Evolutionary conservation across 1,140 invertebrate species (phyloP), one percentile per base, ranked within the genome.

Genomic region (Ceratosolen solmsi): DNA sequence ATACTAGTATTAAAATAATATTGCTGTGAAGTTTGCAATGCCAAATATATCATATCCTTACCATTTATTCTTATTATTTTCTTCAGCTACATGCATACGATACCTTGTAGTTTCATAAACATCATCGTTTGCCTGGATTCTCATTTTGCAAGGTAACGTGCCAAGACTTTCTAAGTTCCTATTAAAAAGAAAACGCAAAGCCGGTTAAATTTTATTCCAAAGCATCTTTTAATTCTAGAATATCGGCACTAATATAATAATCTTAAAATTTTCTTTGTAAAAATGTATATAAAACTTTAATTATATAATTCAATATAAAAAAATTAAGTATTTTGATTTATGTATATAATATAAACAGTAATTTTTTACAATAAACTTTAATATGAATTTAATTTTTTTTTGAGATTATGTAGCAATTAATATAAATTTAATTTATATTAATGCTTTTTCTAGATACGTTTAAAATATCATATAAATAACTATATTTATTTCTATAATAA

Each of bases 41-140:
- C 17, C 0, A 65, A 71, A 22, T 46, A 41, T 1, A 49, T 41
- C 15, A 73, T 25, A 25, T 63, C 33, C 88, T 91, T 89, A 97
- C 96, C 97, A 98, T 93, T 97, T 97, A 90, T 96, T 97, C 92
- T 98, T 97, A 89, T 95, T 96, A 90, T 96, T 96, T 89, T 97
- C 95, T 89, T 98, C 96, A 73, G 95, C 96, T 85, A 94, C 95
- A 81, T 96, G 96, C 96, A 98, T 97, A 85, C 96, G 94, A 89
- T 96, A 94, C 91, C 95, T 94, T 84, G 97, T 98, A 79, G 95
- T 94, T 91, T 97, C 96, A 90, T 98, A 98, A 78, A 98, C 96
- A 92, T 99, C 97, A 89, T 98, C 97, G 85, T 97, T 98, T 84
- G 97, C 97, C 88, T 96, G 95, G 83, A 98, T 95, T 76, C 96